Base-by-base conservation (phyloP, 1,140 invertebrate genomes). In the Diachasma alloeum region DNA sequence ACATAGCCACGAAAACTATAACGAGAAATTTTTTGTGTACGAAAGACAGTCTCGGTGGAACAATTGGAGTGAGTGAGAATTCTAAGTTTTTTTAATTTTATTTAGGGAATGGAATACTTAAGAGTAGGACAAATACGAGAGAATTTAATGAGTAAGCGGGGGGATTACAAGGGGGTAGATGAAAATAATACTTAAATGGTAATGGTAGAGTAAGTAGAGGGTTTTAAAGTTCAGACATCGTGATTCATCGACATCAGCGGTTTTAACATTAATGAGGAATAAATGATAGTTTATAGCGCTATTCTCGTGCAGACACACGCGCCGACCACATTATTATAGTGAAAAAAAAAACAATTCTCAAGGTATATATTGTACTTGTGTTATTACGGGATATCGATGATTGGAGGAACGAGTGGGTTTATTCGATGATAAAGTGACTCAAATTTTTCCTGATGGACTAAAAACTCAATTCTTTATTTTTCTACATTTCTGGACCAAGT, bases 171-270 rank as follows among this genome's bases (percentile, higher is more conserved):
- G 13, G 13, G 15, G 67, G 8, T 2, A 59, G 17, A 56, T 17
- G 36, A 42, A 37, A 63, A 15, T 63, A 63, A 63, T 63, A 63
- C 22, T 63, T 26, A 31, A 56, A 63, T 26, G 59, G 24, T 63
- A 63, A 63, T 24, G 19, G 59, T 63, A 63, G 24, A 15, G 59
- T 63, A 63, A 26, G 53, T 59, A 59, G 53, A 59, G 24, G 19
- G 59, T 8, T 53, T 53, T 24, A 63, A 63, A 63, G 19, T 63
- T 24, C 59, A 63, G 24, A 63, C 59, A 63, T 63, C 59, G 68
- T 76, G 74, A 71, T 76, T 66, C 68, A 76, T 76, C 31, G 74
- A 76, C 74, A 76, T 71, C 46, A 36, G 48, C 24, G 22, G 37
- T 75, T 39, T 67, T 68, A 46, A 37, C 36, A 37, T 39, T 73